These are phyloP conservation scores for Indicator indicator DNA, from an alignment of 2,113 vertebrate genomes.

Conservation along the genomic window DNA sequence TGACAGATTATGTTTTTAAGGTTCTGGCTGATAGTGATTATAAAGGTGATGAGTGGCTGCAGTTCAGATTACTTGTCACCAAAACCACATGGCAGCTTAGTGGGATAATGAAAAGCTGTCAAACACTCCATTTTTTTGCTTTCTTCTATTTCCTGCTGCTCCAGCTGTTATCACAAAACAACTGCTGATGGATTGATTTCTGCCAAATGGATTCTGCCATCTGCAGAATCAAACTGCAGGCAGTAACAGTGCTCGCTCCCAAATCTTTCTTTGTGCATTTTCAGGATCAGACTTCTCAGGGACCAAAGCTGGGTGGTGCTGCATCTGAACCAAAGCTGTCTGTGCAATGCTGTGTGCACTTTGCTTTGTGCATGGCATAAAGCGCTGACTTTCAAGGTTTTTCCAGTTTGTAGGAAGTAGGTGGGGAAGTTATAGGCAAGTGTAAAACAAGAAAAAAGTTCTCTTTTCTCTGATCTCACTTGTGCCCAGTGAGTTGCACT, in stretches of 20 bases:
- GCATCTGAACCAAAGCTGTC: accelerated
- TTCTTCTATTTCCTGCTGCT: not conserved
- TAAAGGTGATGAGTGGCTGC: not conserved
- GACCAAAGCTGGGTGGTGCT: not conserved
- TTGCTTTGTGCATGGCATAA: not conserved
- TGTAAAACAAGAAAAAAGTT: not conserved
- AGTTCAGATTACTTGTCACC: not conserved
- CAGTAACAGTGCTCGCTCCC: not conserved
- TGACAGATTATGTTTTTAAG: not conserved
- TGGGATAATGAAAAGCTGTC: not conserved
- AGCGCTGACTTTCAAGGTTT: not conserved
- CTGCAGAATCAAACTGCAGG: not conserved
- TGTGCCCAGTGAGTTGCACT: not conserved
- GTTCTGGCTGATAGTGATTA: not conserved
- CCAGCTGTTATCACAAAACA: not conserved
- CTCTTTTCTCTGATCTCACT: not conserved
- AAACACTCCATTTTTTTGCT: not conserved
- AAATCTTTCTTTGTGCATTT: not conserved
- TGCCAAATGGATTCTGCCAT: not conserved
- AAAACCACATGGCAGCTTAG: not conserved
- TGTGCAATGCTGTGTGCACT: not conserved
- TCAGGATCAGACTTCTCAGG: not conserved
- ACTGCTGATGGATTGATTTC: not conserved
- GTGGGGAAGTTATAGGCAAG: not conserved
- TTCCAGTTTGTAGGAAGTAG: not conserved